Conservation (phyloP, 2,113 vertebrate species). For the Anhinga rufa region DNA sequence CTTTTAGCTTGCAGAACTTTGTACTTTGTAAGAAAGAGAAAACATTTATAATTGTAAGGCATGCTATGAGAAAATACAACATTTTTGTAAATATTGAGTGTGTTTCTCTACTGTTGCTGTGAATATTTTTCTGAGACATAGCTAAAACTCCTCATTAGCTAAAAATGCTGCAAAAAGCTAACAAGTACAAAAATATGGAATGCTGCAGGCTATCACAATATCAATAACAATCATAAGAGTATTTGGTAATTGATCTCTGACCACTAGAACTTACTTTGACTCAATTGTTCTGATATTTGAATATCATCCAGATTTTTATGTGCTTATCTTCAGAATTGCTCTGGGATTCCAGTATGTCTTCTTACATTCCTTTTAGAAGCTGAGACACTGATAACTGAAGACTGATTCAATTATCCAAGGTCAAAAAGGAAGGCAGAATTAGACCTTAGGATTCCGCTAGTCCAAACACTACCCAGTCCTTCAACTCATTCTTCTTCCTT, state of each 20-base stretch:
- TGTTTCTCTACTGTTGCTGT: neutral
- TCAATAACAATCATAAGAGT: neutral
- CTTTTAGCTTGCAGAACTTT: neutral
- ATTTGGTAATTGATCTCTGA: neutral
- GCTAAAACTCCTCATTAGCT: neutral
- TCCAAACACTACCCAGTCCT: neutral
- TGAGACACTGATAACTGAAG: neutral
- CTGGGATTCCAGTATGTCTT: neutral
- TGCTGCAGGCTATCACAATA: neutral
- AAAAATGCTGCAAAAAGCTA: neutral
- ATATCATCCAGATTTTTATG: neutral
- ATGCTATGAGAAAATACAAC: neutral
- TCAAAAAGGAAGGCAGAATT: neutral
- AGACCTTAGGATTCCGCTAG: neutral
- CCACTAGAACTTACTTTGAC: accelerated
- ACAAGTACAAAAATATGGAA: neutral
- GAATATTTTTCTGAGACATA: neutral
- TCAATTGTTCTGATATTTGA: neutral
- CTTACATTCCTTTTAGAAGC: neutral
- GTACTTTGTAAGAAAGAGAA: neutral
- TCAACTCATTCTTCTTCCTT: neutral
- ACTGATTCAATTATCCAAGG: neutral
- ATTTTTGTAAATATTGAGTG: neutral
- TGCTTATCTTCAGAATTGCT: neutral
- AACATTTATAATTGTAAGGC: neutral